Percentiles rank a stretch among this genome's conserved stretches.
phyloP scores from a whole-genome alignment of 2,888 invertebrate genomes.

The Nymphalis polychloros region DNA sequence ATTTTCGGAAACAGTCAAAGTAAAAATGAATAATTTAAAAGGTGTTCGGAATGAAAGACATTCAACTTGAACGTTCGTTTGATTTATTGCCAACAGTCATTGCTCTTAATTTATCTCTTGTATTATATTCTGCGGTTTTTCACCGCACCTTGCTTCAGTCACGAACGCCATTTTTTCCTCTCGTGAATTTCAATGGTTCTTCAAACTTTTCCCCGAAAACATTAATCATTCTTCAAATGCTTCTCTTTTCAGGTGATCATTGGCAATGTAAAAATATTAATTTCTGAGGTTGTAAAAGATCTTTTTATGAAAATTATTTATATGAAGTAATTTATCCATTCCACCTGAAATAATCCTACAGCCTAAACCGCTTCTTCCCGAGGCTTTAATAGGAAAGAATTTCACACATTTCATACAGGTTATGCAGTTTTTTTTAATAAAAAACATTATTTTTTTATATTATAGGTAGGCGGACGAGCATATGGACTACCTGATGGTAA shows the following conservation, averaged over 20 bases:
- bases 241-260: slow-evolving; percentile 9
- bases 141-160: slow-evolving; percentile 26
- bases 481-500: too few species aligned
- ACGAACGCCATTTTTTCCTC: slow-evolving; percentile 32
- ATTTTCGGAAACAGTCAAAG: slow-evolving; percentile 8
- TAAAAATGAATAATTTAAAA: slow-evolving; percentile 23
- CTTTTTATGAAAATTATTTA: background rate
- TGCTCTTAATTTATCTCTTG: slow-evolving; percentile 35
- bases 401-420: too few species aligned
- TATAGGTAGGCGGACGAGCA: too few species aligned
- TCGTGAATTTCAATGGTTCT: slow-evolving; percentile 31
- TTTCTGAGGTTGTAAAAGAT: background rate
- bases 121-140: slow-evolving; percentile 29
- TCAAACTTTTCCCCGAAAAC: slow-evolving; percentile 23
- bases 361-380: too few species aligned
- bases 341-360: too few species aligned
- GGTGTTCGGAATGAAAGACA: slow-evolving; percentile 30
- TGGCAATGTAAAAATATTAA: slow-evolving; percentile 5
- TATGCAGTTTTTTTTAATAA: too few species aligned
- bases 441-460: too few species aligned
- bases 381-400: too few species aligned
- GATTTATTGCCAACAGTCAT: slow-evolving; percentile 39
- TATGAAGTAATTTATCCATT: too few species aligned
- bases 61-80: slow-evolving; percentile 24
- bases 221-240: slow-evolving; percentile 24